phyloP scores from a whole-genome alignment of 1,140 invertebrate genomes.

The Diabrotica virgifera region DNA sequence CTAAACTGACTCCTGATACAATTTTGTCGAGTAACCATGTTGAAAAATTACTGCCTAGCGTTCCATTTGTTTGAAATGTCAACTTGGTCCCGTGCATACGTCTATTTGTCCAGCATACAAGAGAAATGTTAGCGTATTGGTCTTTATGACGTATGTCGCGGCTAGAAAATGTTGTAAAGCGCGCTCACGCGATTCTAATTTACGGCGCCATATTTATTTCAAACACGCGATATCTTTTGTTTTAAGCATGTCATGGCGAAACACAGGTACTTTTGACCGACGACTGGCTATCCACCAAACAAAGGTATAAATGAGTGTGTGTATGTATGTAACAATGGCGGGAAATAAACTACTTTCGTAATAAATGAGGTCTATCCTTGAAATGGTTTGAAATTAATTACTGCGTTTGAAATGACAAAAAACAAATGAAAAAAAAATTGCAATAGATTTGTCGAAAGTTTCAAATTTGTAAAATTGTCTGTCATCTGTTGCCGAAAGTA shows the following conservation, averaged over 20 bases:
- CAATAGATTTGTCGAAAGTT: too few relatives aligned
- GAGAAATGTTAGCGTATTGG: slow-evolving; percentile 16
- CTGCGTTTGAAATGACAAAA: too few relatives aligned
- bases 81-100: neutral
- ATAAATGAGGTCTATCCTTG: too few relatives aligned
- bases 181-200: slow-evolving; percentile 47
- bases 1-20: neutral
- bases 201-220: slow-evolving; percentile 47
- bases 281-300: slow-evolving; percentile 25
- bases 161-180: slow-evolving; percentile 37
- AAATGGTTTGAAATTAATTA: too few relatives aligned
- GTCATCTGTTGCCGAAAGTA: too few relatives aligned
- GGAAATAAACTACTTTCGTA: slow-evolving; percentile 16
- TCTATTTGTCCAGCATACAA: neutral
- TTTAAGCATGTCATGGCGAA: slow-evolving; percentile 47
- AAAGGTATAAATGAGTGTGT: slow-evolving; percentile 24
- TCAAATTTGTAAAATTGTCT: too few relatives aligned
- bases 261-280: slow-evolving; percentile 30
- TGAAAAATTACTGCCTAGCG: neutral
- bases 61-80: neutral
- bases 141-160: slow-evolving; percentile 43
- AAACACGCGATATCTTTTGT: slow-evolving; percentile 48
- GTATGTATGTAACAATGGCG: slow-evolving; percentile 26
- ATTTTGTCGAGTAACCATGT: neutral
- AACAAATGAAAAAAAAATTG: too few relatives aligned